phyloP scores from a whole-genome alignment of 2,113 vertebrate species.

The Jacana jacana region DNA sequence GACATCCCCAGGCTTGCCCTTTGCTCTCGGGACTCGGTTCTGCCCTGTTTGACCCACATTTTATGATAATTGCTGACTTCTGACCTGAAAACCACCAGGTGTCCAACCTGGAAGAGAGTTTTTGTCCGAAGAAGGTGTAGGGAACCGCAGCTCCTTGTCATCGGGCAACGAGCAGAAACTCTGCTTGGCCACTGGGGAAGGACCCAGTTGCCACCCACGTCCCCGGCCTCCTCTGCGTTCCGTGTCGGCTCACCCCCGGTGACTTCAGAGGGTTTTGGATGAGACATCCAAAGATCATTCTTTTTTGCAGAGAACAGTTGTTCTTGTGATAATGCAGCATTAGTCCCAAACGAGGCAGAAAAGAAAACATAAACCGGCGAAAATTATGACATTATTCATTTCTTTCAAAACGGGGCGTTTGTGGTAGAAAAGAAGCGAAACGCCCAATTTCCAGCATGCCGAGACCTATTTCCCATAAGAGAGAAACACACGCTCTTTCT shows the following conservation, averaged over 20 bases:
- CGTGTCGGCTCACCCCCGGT: neutral
- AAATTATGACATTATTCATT: slow-evolving; percentile 2
- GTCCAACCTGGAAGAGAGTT: neutral
- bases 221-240: neutral
- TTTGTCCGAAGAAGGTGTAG: neutral
- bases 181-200: neutral
- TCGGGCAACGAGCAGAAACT: neutral
- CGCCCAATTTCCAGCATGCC: slow-evolving; percentile 5
- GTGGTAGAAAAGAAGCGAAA: slow-evolving; percentile 36
- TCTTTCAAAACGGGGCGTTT: slow-evolving; percentile 17
- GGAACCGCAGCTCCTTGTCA: neutral
- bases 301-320: slow-evolving; percentile 31
- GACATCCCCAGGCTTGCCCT: neutral
- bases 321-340: neutral
- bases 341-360: slow-evolving; percentile 42
- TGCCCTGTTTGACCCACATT: neutral
- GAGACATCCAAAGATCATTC: neutral
- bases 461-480: slow-evolving; percentile 44
- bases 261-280: slow-evolving; percentile 5
- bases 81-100: neutral
- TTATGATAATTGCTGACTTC: neutral
- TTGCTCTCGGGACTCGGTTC: neutral
- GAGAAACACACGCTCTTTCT: slow-evolving; percentile 7
- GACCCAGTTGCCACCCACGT: neutral
- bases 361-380: slow-evolving; percentile 23